These are phyloP conservation scores for Drosophila macrospina DNA, from an alignment of 2,888 invertebrate species.

Conservation along the genomic window DNA sequence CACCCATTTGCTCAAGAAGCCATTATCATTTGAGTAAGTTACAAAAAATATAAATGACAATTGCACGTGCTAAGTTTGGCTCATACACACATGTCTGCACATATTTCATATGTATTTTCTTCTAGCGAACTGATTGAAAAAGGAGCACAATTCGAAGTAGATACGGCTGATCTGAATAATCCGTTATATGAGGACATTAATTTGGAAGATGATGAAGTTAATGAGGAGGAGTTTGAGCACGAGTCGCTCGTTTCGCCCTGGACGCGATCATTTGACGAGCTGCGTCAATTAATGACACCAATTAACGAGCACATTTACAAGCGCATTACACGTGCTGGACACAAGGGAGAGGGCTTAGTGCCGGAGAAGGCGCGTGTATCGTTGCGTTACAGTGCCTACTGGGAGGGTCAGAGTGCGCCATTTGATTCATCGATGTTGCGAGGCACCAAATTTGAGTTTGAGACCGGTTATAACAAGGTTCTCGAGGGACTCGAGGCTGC, in stretches of 20 bases:
- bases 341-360: constrained; percentile 62
- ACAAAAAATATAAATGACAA: no score
- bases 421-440: constrained; percentile 84
- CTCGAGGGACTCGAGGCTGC: constrained; percentile 90
- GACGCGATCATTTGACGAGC: constrained; percentile 81
- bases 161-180: constrained; percentile 64
- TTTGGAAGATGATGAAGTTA: constrained; percentile 66
- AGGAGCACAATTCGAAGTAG: constrained; percentile 80
- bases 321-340: constrained; percentile 71
- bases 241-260: constrained; percentile 81
- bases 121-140: constrained; percentile 46
- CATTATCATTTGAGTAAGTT: constrained; percentile 58
- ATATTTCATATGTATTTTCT: not conserved
- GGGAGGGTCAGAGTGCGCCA: constrained; percentile 82
- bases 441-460: constrained; percentile 77
- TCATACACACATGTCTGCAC: not conserved
- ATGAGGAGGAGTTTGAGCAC: constrained; percentile 30
- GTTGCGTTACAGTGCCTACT: constrained; percentile 83
- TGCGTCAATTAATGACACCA: constrained; percentile 77
- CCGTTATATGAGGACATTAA: constrained; percentile 73
- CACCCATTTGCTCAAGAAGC: constrained; percentile 53
- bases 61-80: not conserved
- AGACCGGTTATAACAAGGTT: constrained; percentile 78
- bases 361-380: constrained; percentile 80
- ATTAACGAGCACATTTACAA: constrained; percentile 78